Base-by-base conservation (phyloP, 2,113 vertebrate species). In the Gorsachius goisagi region DNA sequence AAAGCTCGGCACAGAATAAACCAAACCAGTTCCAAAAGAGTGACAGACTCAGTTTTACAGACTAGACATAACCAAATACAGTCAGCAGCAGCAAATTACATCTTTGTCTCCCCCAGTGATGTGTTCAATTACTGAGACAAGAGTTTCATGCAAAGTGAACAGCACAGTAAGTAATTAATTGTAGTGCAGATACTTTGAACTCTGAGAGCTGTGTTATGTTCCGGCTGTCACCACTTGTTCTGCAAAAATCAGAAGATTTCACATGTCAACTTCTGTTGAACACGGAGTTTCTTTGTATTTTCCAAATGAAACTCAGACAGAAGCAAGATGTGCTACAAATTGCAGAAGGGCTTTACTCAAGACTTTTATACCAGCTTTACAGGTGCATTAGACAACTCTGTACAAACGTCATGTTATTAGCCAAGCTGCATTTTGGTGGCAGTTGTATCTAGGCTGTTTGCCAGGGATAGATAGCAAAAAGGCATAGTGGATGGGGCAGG, bases 131-230 rank as follows among this genome's bases (percentile, higher is more conserved):
- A 93, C 79, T 77, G 79, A 87, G 63, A 93, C 1, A 87, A 93
- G 35, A 93, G 44, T 56, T 83, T 85, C 89, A 80, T 85, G 88
- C 66, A 60, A 92, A 95, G 71, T 69, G 89, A 97, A 74, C 84
- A 95, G 52, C 69, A 83, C 63, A 78, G 64, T 60, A 80, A 92
- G 84, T 91, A 96, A 96, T 87, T 95, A 96, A 96, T 76, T 94
- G 76, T 72, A 71, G 63, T 47, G 35, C 60, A 95, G 72, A 95
- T 26, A 81, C 76, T 96, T 93, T 87, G 86, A 94, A 92, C 84
- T 68, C 80, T 41, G 52, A 92, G 59, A 94, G 26, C 55, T 72
- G 11, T 41, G 37, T 77, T 80, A 64, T 45, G 71, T 93, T 93
- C 89, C 15, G 45, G 44, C 75, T 95, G 89, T 90, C 90, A 91